Evolutionary conservation across 2,797 vertebrate species (phyloP).

Genomic region (Fratercula arctica): DNA sequence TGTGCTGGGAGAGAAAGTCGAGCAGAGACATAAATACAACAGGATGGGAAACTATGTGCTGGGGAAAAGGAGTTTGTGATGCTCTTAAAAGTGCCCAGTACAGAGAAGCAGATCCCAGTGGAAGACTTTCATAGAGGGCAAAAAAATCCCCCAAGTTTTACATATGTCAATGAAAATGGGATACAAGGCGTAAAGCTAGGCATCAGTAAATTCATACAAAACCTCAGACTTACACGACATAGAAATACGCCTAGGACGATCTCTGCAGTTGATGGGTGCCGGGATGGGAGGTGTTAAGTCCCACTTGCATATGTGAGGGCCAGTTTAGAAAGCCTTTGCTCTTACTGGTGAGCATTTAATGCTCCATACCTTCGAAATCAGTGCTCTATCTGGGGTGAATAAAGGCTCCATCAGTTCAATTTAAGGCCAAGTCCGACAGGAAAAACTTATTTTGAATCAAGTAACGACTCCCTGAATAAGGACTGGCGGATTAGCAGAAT

Average conservation of each 20-base stretch:
- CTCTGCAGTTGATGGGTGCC: background rate
- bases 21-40: constrained; percentile 23
- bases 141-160: background rate
- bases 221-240: fast-evolving
- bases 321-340: background rate
- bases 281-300: background rate
- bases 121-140: background rate
- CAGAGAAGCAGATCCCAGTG: background rate
- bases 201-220: background rate
- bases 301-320: background rate
- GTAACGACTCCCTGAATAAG: background rate
- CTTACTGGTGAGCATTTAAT: background rate
- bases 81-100: background rate
- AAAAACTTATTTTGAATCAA: background rate
- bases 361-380: background rate
- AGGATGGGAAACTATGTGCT: background rate
- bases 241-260: background rate
- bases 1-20: constrained; percentile 32
- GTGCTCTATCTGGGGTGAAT: background rate
- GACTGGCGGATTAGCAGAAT: background rate
- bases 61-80: background rate
- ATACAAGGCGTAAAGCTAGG: background rate
- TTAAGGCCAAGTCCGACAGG: background rate
- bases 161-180: background rate
- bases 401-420: background rate